Base-by-base conservation (phyloP, 2,113 vertebrate genomes). In the Mus musculus region DNA sequence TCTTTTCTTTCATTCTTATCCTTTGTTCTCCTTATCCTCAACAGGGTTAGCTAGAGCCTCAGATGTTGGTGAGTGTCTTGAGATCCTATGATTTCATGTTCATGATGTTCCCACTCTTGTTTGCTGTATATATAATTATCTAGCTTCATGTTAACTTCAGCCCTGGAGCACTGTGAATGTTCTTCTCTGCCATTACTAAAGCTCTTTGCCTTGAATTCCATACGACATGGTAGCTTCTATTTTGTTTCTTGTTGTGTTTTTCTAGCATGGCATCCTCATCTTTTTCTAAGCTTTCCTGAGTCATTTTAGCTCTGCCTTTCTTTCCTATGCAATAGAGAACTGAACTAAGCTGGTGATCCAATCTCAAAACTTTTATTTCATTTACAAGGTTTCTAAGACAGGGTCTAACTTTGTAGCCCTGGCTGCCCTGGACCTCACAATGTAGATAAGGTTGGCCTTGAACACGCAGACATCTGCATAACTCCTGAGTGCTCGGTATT, bases 121-220 rank as follows among this genome's bases (percentile, higher is more conserved):
- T 65, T 92, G 56, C n/a, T 80, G 1, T 19, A 80, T 39, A 93
- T 46, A 88, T 77, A 86, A 92, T 92, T 95, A 91, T 59, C 33
- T 4, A 10, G 28, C 81, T 49, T 86, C 5, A 39, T 69, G 52
- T 78, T 61, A 87, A 69, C 86, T 80, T 59, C 1, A 89, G 88
- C 78, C 77, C 77, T 61, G 54, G 61, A 67, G 36, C 30, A 36
- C 86, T 42, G 87, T 6, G 22, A 73, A 61, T 24, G 73, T 82
- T 77, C 39, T 4, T 65, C 85, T 93, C 52, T 91, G 33, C 84
- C 49, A 89, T 93, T 39, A 67, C 56, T 54, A 54, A 54, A 26
- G 59, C 10, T 75, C 90, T 90, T 84, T 63, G 24, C 28, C 80
- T 65, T 82, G 77, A 86, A 28, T 80, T 42, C 26, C 52, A 22